Conservation (phyloP, 2,113 vertebrate genomes). For the Laticauda laticaudata region DNA sequence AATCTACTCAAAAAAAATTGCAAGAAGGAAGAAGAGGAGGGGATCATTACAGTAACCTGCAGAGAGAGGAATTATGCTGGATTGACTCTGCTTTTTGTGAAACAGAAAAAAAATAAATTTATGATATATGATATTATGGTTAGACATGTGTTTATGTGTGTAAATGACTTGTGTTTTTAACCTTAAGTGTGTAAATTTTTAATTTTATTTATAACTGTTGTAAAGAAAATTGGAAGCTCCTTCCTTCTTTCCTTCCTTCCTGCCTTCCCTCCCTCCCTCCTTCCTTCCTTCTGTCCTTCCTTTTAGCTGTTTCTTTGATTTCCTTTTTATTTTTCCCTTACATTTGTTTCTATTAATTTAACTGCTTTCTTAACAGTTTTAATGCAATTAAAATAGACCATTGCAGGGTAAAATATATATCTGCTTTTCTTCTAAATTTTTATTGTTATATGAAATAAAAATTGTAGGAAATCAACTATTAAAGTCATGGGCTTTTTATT, state of each 20-base stretch:
- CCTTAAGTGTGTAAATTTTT: background rate
- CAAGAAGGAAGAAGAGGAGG: background rate
- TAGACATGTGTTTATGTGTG: background rate
- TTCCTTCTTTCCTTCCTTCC: background rate
- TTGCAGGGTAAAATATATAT: background rate
- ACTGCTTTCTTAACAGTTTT: background rate
- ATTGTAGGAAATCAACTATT: background rate
- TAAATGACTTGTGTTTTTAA: background rate
- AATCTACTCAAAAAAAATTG: background rate
- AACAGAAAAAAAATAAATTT: background rate
- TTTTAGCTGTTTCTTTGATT: background rate
- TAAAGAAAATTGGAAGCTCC: background rate
- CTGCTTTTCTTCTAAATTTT: background rate
- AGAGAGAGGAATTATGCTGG: background rate
- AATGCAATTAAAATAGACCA: no score
- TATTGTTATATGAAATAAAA: background rate
- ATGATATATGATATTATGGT: background rate
- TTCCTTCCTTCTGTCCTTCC: no score
- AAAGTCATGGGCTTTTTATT: background rate
- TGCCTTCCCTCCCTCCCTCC: no score
- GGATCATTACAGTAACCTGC: background rate
- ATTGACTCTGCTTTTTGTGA: background rate
- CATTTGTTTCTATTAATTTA: background rate
- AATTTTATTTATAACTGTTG: background rate
- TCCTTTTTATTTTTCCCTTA: background rate